A percentile compares a stretch with the other conserved stretches of the same genome.
These are phyloP conservation scores for Bubo scandiacus DNA, from an alignment of 2,113 vertebrate species.

Conservation along the genomic window DNA sequence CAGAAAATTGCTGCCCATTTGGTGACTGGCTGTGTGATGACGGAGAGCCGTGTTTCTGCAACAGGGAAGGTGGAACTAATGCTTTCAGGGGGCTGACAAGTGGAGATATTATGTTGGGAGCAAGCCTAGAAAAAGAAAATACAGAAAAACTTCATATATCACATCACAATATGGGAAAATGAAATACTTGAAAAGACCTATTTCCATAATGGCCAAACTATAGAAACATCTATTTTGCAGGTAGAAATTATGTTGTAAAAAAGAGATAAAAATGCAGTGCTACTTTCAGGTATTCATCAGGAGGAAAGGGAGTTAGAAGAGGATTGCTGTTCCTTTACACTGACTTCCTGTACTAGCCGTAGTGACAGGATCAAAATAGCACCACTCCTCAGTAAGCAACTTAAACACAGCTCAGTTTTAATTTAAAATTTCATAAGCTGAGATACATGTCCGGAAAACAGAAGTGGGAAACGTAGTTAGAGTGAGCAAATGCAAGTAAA, in stretches of 20 bases:
- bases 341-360: neutral
- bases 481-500: neutral
- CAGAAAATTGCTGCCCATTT: constrained; percentile 75
- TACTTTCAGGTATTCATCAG: neutral
- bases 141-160: neutral
- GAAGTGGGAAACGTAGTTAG: neutral
- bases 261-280: neutral
- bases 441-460: neutral
- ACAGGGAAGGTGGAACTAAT: constrained; percentile 74
- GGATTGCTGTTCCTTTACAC: neutral
- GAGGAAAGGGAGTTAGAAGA: neutral
- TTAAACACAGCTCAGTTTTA: neutral
- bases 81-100: constrained; percentile 84
- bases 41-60: constrained; percentile 81
- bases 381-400: neutral
- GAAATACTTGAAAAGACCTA: neutral
- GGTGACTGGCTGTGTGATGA: constrained; percentile 72
- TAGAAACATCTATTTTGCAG: neutral
- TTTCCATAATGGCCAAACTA: neutral
- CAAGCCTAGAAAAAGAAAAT: constrained; percentile 77
- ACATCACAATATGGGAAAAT: neutral
- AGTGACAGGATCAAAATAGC: neutral
- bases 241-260: neutral
- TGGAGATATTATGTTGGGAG: constrained; percentile 81
- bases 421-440: neutral